These are phyloP conservation scores for Tridacna gigas DNA, from an alignment of 2,888 invertebrate species.

Conservation along the genomic window DNA sequence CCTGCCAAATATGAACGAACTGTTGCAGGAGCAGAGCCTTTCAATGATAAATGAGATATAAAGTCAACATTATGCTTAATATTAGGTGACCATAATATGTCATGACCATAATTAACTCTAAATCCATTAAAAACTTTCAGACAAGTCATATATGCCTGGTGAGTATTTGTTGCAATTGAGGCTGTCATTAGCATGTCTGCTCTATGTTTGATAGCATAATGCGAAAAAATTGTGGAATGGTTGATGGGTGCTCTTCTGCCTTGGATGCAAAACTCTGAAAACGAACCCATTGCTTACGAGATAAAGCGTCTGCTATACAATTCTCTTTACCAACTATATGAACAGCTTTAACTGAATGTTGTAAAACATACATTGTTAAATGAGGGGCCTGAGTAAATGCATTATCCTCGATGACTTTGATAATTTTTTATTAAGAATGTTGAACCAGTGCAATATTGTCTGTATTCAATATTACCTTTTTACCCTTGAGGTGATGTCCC, in stretches of 20 bases:
- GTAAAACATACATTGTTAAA: conserved; percentile 24
- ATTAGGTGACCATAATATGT: conserved; percentile 32
- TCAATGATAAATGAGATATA: conserved; percentile 39
- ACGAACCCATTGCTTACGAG: conserved; percentile 32
- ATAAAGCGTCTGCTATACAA: conserved; percentile 13
- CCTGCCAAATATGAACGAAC: conserved; percentile 35
- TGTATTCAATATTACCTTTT: conserved; percentile 39
- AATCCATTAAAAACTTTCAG: conserved; percentile 20
- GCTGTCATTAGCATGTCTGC: conserved; percentile 20
- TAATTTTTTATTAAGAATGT: conserved; percentile 45
- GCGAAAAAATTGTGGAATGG: conserved; percentile 13
- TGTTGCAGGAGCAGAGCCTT: conserved; percentile 40
- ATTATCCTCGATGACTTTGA: conserved; percentile 40
- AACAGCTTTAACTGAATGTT: conserved; percentile 36
- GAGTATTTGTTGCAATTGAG: conserved; percentile 25
- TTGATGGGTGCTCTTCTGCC: conserved; percentile 28
- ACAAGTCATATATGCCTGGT: conserved; percentile 28
- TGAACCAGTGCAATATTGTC: conserved; percentile 43
- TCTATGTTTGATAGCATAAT: conserved; percentile 30
- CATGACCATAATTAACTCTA: not conserved
- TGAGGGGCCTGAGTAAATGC: conserved; percentile 36
- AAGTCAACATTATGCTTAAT: conserved; percentile 25
- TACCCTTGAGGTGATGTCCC: conserved; percentile 36
- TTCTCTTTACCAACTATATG: conserved; percentile 35
- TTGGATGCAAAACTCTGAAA: conserved; percentile 30